These are phyloP conservation scores for Rhinolophus sinicus DNA, from an alignment of 2,113 vertebrate species.

Conservation along the genomic window DNA sequence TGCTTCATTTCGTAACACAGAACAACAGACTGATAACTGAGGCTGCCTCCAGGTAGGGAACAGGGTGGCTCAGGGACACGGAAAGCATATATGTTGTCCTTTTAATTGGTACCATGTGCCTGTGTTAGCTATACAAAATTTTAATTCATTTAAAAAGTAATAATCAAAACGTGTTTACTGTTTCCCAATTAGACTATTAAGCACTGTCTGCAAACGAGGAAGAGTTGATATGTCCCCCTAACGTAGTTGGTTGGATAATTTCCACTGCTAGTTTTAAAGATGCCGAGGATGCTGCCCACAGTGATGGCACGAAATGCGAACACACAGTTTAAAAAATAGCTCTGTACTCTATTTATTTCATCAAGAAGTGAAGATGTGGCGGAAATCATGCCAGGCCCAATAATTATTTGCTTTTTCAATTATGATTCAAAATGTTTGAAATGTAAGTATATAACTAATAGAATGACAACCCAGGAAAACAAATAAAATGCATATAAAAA, in stretches of 20 bases:
- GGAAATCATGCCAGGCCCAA: neutral
- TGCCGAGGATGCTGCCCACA: neutral
- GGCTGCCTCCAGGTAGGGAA: neutral
- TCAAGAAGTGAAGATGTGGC: constrained; percentile 16
- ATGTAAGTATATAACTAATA: neutral
- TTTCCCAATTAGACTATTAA: constrained; percentile 22
- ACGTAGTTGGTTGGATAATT: neutral
- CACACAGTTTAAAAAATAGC: neutral
- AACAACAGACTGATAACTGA: constrained; percentile 37
- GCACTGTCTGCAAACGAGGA: constrained; percentile 12
- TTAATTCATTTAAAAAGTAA: constrained; percentile 41
- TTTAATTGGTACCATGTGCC: constrained; percentile 20
- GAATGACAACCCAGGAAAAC: neutral
- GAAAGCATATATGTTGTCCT: neutral
- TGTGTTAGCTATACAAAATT: neutral
- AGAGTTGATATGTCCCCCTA: neutral
- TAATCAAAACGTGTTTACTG: constrained; percentile 1
- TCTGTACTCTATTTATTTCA: neutral
- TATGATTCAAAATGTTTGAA: constrained; percentile 42
- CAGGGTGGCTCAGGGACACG: neutral
- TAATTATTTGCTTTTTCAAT: neutral
- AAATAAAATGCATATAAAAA: constrained; percentile 12
- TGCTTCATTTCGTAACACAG: neutral
- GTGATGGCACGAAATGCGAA: neutral
- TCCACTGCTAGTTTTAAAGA: neutral